A percentile compares a stretch with the other conserved stretches of the same genome.
These are phyloP conservation scores for Pogonocherus hispidulus DNA, from an alignment of 2,888 invertebrate species.

Conservation along the genomic window DNA sequence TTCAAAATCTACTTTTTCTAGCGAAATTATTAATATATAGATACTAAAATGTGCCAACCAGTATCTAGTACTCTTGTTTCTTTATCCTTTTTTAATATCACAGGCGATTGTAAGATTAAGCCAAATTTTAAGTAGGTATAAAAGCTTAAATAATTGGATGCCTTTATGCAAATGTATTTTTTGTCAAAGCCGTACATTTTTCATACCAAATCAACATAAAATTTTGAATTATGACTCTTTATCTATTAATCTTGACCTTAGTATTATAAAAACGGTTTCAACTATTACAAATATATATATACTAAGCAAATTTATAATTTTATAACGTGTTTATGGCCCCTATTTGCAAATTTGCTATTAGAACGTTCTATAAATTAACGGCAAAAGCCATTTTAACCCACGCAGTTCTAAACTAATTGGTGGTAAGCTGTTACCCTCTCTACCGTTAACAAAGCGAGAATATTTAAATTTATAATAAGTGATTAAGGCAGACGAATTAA, in stretches of 20 bases:
- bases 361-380: not conserved
- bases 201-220: not conserved
- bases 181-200: not conserved
- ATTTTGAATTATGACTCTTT: not conserved
- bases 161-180: not conserved
- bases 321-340: not conserved
- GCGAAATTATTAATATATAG: too few relatives aligned
- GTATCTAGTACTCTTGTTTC: too few relatives aligned
- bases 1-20: too few relatives aligned
- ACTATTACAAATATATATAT: not conserved
- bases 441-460: not conserved
- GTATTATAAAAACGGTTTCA: not conserved
- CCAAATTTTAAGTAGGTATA: not conserved
- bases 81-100: too few relatives aligned
- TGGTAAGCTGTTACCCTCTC: not conserved
- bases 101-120: not conserved
- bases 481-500: not conserved
- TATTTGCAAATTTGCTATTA: not conserved
- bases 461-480: not conserved
- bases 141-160: not conserved
- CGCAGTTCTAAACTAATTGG: not conserved
- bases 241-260: not conserved
- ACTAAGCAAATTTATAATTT: slow-evolving; percentile 3
- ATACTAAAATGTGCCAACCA: too few relatives aligned
- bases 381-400: not conserved